phyloP scores from a whole-genome alignment of 2,113 vertebrate genomes.

The Pseudorectes ferrugineus region DNA sequence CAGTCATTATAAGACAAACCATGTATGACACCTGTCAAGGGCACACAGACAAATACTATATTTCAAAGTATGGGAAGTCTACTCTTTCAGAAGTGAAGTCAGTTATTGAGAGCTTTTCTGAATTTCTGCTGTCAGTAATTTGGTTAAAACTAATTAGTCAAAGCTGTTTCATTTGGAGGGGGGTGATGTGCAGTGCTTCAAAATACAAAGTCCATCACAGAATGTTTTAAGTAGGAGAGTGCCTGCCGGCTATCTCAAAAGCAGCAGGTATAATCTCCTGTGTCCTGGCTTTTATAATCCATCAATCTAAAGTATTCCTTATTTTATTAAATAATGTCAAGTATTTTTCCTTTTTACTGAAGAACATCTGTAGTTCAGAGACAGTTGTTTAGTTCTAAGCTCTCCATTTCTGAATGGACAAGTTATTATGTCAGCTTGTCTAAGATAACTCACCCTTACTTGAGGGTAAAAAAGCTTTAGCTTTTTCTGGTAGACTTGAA shows the following conservation, averaged over 20 bases:
- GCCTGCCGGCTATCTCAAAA: neutral
- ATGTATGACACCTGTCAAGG: neutral
- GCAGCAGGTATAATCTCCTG: neutral
- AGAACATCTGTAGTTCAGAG: neutral
- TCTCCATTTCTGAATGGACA: neutral
- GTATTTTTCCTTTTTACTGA: neutral
- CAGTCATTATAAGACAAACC: neutral
- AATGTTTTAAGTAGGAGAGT: neutral
- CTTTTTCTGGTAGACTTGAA: neutral
- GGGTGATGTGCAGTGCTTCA: neutral
- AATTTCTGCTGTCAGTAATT: neutral
- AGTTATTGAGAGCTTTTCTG: neutral
- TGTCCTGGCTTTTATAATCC: neutral
- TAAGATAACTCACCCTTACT: neutral
- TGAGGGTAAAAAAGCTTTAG: neutral
- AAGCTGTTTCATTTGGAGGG: neutral
- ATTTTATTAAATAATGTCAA: neutral
- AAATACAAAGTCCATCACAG: neutral
- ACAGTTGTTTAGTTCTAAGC: neutral
- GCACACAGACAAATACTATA: neutral
- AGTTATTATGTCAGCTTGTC: neutral
- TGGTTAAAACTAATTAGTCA: neutral
- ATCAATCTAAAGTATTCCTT: neutral
- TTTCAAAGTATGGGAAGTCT: neutral
- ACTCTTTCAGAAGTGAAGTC: neutral